Conservation (phyloP, 2,797 vertebrate species). For the Amblyraja radiata region DNA sequence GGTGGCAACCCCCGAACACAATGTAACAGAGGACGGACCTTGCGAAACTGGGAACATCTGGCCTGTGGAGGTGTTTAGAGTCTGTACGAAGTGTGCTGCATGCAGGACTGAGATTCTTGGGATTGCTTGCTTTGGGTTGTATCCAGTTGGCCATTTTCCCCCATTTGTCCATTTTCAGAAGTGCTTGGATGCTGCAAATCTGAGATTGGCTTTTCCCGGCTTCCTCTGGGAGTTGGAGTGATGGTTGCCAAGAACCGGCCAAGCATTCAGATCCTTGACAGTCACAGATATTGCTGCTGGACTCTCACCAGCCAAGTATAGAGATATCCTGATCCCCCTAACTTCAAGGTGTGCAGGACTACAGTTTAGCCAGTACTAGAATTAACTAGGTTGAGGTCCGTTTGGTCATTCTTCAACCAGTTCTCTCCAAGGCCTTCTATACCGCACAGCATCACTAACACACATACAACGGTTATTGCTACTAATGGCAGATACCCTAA, state of each 20-base stretch:
- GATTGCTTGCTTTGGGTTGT: not conserved
- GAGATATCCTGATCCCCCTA: not conserved
- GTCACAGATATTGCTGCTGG: constrained; percentile 16
- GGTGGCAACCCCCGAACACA: not conserved
- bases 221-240: not conserved
- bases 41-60: not conserved
- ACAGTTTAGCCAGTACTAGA: not conserved
- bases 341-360: not conserved
- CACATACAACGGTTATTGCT: constrained; percentile 95
- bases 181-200: not conserved
- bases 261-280: not conserved
- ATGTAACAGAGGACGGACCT: not conserved
- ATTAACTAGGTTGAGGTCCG: constrained; percentile 23
- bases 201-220: not conserved
- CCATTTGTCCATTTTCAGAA: not conserved
- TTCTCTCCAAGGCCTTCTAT: not conserved
- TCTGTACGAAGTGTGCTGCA: not conserved
- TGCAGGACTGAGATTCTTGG: not conserved
- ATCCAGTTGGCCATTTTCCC: not conserved
- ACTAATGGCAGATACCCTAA: constrained; percentile 80
- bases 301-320: not conserved
- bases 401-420: constrained; percentile 26
- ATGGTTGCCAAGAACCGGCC: not conserved
- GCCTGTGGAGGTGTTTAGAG: not conserved
- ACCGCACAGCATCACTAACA: constrained; percentile 54